phyloP scores from a whole-genome alignment of 2,888 invertebrate genomes.

The Leucozona laternaria region DNA sequence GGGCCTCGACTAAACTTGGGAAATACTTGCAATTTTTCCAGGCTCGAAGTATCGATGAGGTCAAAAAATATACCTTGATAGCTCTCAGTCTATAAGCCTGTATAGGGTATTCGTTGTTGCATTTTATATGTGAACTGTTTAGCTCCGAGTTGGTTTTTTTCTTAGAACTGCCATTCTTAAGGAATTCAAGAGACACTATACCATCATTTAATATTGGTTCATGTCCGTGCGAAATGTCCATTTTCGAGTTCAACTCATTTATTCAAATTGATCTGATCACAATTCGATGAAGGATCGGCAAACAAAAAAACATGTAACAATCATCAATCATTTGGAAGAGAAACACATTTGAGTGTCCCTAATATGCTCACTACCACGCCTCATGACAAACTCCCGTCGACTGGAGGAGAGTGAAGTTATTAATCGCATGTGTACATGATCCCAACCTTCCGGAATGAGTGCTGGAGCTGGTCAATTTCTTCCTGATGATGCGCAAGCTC shows the following conservation, averaged over 20 bases:
- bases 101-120: no score
- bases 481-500: slow-evolving; percentile 43
- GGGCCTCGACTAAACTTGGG: no score
- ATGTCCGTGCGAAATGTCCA: neutral
- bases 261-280: slow-evolving; percentile 18
- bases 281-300: slow-evolving; percentile 20
- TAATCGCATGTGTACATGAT: slow-evolving; percentile 22
- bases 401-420: neutral
- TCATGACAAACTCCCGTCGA: neutral
- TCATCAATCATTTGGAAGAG: slow-evolving; percentile 13
- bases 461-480: neutral
- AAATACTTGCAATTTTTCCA: no score
- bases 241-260: neutral
- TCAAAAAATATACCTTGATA: no score
- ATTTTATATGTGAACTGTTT: no score
- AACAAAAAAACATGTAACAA: neutral
- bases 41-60: no score
- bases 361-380: slow-evolving; percentile 17
- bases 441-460: slow-evolving; percentile 16
- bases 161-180: no score
- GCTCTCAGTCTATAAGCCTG: no score
- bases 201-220: neutral
- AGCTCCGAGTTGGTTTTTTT: no score
- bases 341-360: slow-evolving; percentile 2
- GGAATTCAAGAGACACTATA: neutral